Conservation (phyloP, 2,888 invertebrate genomes). For the Caenorhabditis parvicauda region DNA sequence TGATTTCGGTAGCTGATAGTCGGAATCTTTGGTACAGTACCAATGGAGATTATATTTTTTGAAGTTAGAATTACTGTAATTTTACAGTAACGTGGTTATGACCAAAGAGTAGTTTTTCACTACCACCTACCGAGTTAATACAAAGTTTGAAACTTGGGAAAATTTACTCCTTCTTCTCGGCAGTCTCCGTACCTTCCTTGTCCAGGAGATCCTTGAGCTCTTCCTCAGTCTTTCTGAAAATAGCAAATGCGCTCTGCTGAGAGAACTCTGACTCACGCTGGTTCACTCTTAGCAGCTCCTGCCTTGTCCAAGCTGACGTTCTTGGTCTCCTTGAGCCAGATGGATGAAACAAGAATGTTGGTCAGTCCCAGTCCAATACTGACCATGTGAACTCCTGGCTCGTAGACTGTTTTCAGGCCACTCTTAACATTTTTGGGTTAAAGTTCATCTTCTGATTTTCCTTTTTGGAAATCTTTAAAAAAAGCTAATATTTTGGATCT, state of each 20-base stretch:
- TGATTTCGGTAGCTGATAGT: no score
- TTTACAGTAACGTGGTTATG: no score
- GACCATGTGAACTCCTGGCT: slow-evolving; percentile 45
- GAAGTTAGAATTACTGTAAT: no score
- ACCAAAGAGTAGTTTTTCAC: no score
- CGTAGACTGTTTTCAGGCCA: slow-evolving; percentile 37
- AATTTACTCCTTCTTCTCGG: slow-evolving; percentile 25
- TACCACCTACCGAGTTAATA: no score
- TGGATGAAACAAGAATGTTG: slow-evolving; percentile 29
- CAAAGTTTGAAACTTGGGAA: no score
- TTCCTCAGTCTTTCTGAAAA: slow-evolving; percentile 19
- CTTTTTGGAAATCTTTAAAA: neutral
- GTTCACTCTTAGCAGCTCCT: slow-evolving; percentile 13
- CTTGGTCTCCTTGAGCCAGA: slow-evolving; percentile 36
- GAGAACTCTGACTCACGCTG: slow-evolving; percentile 14
- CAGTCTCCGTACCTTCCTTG: slow-evolving; percentile 12
- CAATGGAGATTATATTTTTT: no score
- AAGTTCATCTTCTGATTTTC: neutral
- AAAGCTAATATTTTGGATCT: neutral
- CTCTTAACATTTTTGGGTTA: slow-evolving; percentile 11
- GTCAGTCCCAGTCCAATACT: slow-evolving; percentile 29
- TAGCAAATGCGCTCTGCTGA: neutral
- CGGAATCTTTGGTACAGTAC: no score
- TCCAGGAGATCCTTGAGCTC: slow-evolving; percentile 27
- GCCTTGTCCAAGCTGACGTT: slow-evolving; percentile 41